Percentiles rank a stretch among this genome's conserved stretches.
Conservation (phyloP, 2,888 invertebrate genomes). For the Pediacus dermestoides region DNA sequence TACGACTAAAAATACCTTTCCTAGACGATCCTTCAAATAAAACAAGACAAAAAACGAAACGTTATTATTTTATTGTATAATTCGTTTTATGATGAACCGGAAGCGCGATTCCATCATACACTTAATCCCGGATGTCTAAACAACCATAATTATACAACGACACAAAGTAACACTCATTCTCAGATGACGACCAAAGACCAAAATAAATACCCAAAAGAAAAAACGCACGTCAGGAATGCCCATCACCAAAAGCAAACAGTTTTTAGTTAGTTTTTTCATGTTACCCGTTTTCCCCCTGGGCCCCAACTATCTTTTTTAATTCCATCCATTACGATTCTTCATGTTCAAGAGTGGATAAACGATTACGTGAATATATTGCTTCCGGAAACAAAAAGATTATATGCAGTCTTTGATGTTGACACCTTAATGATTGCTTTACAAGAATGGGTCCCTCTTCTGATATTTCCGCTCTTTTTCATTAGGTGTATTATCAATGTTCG, state of each 20-base stretch:
- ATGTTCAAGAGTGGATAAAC: neutral
- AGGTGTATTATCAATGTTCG: too few species aligned
- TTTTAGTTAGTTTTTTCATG: neutral
- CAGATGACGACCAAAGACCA: conserved; percentile 28
- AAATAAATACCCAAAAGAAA: conserved; percentile 20
- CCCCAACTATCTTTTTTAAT: neutral
- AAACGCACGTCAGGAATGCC: conserved; percentile 1
- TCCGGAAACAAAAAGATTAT: conserved; percentile 25
- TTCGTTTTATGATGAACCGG: conserved; percentile 8
- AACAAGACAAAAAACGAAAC: too few species aligned
- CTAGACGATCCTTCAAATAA: too few species aligned
- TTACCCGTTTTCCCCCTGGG: neutral
- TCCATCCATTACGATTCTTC: conserved; percentile 1
- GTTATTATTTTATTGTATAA: too few species aligned
- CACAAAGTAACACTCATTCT: conserved; percentile 23
- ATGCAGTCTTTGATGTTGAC: conserved; percentile 25
- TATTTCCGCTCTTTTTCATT: too few species aligned
- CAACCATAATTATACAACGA: conserved; percentile 30
- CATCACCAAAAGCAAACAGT: too few species aligned
- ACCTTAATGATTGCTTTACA: conserved; percentile 28
- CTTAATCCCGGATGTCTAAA: conserved; percentile 28
- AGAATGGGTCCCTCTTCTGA: too few species aligned
- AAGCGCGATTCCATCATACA: conserved; percentile 15
- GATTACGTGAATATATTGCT: conserved; percentile 15
- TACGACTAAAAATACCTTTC: too few species aligned